A percentile compares a stretch with the other conserved stretches of the same genome.
Evolutionary conservation across 2,797 vertebrate genomes (phyloP).

Genomic region (Enteromius mattozi): DNA sequence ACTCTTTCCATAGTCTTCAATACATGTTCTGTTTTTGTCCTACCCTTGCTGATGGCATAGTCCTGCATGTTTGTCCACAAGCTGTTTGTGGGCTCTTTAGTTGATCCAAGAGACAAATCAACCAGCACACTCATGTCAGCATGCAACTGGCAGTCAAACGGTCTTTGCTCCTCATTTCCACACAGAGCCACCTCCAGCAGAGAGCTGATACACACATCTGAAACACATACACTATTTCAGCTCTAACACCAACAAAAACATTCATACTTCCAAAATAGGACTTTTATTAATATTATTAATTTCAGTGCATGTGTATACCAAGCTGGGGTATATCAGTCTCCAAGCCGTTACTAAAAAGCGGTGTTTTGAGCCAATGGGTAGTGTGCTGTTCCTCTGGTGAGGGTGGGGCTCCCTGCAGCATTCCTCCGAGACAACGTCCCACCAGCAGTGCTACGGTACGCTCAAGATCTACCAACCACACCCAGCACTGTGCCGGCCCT

Average conservation of each 20-base stretch:
- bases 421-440: slow-evolving; percentile 93
- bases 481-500: slow-evolving; percentile 89
- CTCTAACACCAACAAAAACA: not conserved
- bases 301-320: slow-evolving; percentile 72
- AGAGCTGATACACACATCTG: slow-evolving; percentile 92
- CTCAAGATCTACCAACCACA: slow-evolving; percentile 97
- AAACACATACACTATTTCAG: slow-evolving; percentile 35
- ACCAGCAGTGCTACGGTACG: slow-evolving; percentile 92
- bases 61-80: slow-evolving; percentile 98
- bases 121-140: slow-evolving; percentile 87
- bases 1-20: not conserved
- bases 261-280: not conserved
- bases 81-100: slow-evolving; percentile 93
- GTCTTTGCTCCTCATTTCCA: slow-evolving; percentile 95
- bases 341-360: slow-evolving; percentile 92
- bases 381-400: slow-evolving; percentile 95
- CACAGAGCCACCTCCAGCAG: slow-evolving; percentile 92
- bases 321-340: slow-evolving; percentile 92
- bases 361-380: slow-evolving; percentile 93
- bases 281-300: not conserved
- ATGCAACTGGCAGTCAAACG: slow-evolving; percentile 89
- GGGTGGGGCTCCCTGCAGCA: slow-evolving; percentile 91
- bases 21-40: not conserved
- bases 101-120: slow-evolving; percentile 91
- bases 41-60: slow-evolving; percentile 94